Evolutionary conservation across 1,140 invertebrate genomes (phyloP).

Genomic region (Cardiocondyla obscurior): DNA sequence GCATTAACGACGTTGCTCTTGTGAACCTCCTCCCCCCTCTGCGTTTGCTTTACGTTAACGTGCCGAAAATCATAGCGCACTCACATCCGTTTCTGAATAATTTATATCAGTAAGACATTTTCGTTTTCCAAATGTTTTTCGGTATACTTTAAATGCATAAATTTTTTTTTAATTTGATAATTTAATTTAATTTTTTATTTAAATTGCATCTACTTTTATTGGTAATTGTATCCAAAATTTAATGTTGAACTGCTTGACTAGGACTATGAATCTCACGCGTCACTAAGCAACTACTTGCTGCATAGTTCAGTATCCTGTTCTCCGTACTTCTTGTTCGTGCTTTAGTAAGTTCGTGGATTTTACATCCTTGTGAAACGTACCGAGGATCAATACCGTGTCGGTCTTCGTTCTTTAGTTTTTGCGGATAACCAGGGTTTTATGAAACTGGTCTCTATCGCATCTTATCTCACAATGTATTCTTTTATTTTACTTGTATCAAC

Average conservation of each 20-base stretch:
- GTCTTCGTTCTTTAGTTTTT: constrained; percentile 14
- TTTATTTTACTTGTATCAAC: background rate
- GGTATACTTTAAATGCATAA: background rate
- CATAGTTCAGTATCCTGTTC: constrained; percentile 48
- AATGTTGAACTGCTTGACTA: constrained; percentile 30
- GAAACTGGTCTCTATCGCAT: background rate
- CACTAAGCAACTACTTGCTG: constrained; percentile 56
- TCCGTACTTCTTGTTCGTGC: constrained; percentile 30
- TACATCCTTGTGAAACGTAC: constrained; percentile 20
- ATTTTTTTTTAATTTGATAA: background rate
- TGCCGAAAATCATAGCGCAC: constrained; percentile 22
- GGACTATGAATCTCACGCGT: constrained; percentile 60
- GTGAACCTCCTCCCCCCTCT: background rate
- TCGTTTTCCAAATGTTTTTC: background rate
- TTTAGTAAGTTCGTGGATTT: constrained; percentile 33
- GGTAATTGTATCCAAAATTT: constrained; percentile 1
- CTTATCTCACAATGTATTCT: constrained; percentile 9
- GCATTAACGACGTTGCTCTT: constrained; percentile 44
- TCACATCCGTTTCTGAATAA: constrained; percentile 2
- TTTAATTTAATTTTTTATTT: background rate
- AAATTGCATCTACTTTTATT: background rate
- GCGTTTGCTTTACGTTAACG: constrained; percentile 44
- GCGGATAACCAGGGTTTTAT: constrained; percentile 3
- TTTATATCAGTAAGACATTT: background rate
- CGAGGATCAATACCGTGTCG: constrained; percentile 38